A percentile compares a stretch with the other conserved stretches of the same genome.
These are phyloP conservation scores for Petromus typicus DNA, from an alignment of 2,113 vertebrate genomes.

Conservation along the genomic window DNA sequence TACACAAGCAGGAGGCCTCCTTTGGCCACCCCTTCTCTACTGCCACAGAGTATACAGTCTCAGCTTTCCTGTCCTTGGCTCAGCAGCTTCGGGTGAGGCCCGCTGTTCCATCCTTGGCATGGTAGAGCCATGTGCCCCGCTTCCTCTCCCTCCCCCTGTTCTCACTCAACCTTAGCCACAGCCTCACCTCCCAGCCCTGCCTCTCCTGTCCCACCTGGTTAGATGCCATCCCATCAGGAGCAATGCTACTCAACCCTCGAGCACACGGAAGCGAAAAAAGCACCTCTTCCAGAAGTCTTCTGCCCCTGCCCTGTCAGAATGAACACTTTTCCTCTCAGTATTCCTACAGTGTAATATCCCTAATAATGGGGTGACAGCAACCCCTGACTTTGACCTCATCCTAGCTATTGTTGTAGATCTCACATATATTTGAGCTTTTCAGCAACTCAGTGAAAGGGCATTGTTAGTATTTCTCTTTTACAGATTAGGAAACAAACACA, in stretches of 20 bases:
- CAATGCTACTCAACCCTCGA: not conserved
- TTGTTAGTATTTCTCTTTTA: not conserved
- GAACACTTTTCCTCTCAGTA: not conserved
- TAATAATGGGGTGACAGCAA: not conserved
- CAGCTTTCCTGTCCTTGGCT: not conserved
- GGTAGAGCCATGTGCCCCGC: no score
- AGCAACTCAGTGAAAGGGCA: not conserved
- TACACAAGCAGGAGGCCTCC: not conserved
- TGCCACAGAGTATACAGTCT: not conserved
- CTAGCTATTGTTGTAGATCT: not conserved
- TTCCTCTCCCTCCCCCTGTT: not conserved
- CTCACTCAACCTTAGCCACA: not conserved
- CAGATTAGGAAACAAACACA: slow-evolving; percentile 13
- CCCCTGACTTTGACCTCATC: not conserved
- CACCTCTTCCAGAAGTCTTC: not conserved
- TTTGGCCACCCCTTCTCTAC: not conserved
- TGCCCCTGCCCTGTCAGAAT: not conserved
- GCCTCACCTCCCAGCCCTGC: not conserved
- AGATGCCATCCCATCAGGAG: not conserved
- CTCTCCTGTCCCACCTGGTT: not conserved
- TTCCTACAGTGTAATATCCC: not conserved
- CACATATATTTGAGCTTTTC: not conserved
- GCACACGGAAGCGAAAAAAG: not conserved
- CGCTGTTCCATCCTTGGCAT: not conserved
- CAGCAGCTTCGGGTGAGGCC: not conserved